Conservation (phyloP, 1,140 invertebrate genomes). For the Delia radicum region DNA sequence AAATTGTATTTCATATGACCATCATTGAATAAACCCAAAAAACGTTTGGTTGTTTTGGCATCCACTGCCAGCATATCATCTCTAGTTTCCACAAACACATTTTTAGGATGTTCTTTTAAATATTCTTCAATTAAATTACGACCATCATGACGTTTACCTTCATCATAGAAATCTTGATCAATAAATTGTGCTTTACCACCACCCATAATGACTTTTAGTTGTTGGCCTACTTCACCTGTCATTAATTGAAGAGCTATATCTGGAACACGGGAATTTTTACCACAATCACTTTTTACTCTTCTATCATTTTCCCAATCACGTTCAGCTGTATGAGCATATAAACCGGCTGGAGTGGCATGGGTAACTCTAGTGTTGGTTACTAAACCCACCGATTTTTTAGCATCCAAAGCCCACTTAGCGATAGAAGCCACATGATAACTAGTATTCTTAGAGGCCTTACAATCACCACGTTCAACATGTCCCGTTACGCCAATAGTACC, state of each 20-base stretch:
- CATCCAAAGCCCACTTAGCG: conserved; percentile 68
- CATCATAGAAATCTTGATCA: conserved; percentile 55
- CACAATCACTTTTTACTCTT: conserved; percentile 56
- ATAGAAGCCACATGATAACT: conserved; percentile 65
- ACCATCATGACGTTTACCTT: conserved; percentile 63
- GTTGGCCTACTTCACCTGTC: conserved; percentile 63
- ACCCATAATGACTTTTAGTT: conserved; percentile 70
- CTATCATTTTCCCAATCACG: conserved; percentile 77
- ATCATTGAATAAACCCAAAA: conserved; percentile 60
- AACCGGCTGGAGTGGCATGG: conserved; percentile 73
- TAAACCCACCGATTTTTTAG: conserved; percentile 66
- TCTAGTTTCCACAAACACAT: conserved; percentile 67
- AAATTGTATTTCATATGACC: conserved; percentile 61
- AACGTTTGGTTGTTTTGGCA: conserved; percentile 48
- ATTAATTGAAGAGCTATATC: conserved; percentile 77
- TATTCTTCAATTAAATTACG: conserved; percentile 74
- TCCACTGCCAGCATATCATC: conserved; percentile 55
- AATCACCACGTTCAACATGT: conserved; percentile 62
- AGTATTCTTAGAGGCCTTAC: conserved; percentile 58
- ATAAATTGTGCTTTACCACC: conserved; percentile 73
- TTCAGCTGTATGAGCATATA: conserved; percentile 72
- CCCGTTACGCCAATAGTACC: conserved; percentile 73
- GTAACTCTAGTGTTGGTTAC: conserved; percentile 79
- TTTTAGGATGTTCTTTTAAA: conserved; percentile 53
- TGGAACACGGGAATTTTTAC: conserved; percentile 57